Conservation (phyloP, 2,888 invertebrate genomes). For the Erannis defoliaria region DNA sequence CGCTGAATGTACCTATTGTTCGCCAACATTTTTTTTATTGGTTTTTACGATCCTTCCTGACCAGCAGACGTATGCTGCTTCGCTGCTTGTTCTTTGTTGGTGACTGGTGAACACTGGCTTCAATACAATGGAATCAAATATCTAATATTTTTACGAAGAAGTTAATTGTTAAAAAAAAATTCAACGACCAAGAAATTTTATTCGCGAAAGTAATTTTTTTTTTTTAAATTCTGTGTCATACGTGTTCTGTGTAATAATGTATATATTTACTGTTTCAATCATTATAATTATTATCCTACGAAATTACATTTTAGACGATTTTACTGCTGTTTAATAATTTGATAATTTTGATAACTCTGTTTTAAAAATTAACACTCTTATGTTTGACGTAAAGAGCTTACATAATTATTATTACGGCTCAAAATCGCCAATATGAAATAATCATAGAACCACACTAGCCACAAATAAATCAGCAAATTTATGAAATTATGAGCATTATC, state of each 20-base stretch:
- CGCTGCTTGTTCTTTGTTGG: too few relatives aligned
- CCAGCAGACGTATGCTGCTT: background rate
- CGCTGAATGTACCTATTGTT: too few relatives aligned
- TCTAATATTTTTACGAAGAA: background rate
- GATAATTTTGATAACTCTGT: background rate
- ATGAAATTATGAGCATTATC: background rate
- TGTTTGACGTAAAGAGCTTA: background rate
- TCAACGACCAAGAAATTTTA: background rate
- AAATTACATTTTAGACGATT: slow-evolving; percentile 5
- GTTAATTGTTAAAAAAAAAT: background rate
- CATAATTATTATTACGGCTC: slow-evolving; percentile 4
- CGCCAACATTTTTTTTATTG: too few relatives aligned
- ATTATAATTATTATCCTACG: background rate
- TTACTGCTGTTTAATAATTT: slow-evolving; percentile 1
- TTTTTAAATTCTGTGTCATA: background rate
- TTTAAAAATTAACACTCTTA: background rate
- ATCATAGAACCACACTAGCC: background rate
- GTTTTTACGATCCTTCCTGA: too few relatives aligned
- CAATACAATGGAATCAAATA: background rate
- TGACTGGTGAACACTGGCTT: too few relatives aligned
- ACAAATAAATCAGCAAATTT: background rate
- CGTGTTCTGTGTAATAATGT: background rate
- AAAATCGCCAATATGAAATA: slow-evolving; percentile 5
- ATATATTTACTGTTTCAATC: background rate
- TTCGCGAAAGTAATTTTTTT: background rate